These are phyloP conservation scores for Laothoe populi DNA, from an alignment of 2,888 invertebrate species.

Conservation along the genomic window DNA sequence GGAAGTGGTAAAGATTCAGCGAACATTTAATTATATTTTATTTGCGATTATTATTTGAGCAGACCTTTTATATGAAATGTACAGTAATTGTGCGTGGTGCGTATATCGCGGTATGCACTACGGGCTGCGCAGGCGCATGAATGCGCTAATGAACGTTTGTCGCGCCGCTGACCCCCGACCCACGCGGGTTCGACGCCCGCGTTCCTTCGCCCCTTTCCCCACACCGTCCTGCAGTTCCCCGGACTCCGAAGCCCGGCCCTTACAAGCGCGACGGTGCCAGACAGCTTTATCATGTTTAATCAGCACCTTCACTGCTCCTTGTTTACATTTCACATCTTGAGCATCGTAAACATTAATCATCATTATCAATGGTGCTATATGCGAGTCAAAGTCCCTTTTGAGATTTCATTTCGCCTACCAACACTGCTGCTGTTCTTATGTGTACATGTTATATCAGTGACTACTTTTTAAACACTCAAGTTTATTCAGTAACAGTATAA, in stretches of 20 bases:
- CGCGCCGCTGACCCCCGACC: constrained; percentile 82
- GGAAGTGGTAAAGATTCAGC: not conserved
- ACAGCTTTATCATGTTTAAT: constrained; percentile 68
- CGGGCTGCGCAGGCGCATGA: constrained; percentile 61
- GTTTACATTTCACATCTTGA: constrained; percentile 54
- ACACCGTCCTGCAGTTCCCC: constrained; percentile 36
- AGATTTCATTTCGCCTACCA: constrained; percentile 2
- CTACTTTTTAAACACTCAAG: not conserved
- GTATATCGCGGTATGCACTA: constrained; percentile 27
- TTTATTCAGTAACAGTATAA: too few relatives aligned
- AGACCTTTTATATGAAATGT: not conserved
- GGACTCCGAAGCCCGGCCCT: constrained; percentile 40
- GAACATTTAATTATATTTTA: not conserved
- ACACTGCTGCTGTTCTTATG: not conserved
- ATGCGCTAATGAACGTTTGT: constrained; percentile 73
- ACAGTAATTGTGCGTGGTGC: not conserved
- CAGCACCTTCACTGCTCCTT: constrained; percentile 52
- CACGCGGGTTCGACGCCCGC: constrained; percentile 79
- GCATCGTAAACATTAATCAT: constrained; percentile 36
- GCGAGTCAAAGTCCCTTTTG: constrained; percentile 5
- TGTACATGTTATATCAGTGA: not conserved
- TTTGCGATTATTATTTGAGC: not conserved
- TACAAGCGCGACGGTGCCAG: constrained; percentile 56
- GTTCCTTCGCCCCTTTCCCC: constrained; percentile 46
- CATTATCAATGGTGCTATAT: constrained; percentile 34